phyloP scores from a whole-genome alignment of 2,113 vertebrate genomes.

The Cyprinodon variegatus region DNA sequence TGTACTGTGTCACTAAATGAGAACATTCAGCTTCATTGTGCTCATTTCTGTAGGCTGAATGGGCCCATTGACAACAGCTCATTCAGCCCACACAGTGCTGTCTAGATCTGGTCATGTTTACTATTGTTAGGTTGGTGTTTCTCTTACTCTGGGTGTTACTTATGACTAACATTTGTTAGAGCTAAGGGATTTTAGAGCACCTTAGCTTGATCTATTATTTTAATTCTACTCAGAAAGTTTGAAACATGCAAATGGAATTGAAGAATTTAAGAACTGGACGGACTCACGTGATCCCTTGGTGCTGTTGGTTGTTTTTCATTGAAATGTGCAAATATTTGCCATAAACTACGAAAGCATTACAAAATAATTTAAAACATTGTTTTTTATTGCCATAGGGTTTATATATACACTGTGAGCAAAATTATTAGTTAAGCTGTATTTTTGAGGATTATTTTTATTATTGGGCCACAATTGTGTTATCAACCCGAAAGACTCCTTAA shows the following conservation, averaged over 20 bases:
- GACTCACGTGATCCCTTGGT: too few relatives aligned
- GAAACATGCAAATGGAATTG: neutral
- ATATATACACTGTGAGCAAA: too few relatives aligned
- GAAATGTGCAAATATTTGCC: too few relatives aligned
- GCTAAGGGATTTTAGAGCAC: conserved; percentile 3
- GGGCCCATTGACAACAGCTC: conserved; percentile 26
- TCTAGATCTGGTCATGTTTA: conserved; percentile 31
- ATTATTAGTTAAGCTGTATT: too few relatives aligned
- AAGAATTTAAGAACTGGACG: conserved; percentile 19
- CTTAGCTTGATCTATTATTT: conserved; percentile 21
- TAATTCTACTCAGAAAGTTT: conserved; percentile 5
- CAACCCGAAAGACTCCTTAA: too few relatives aligned
- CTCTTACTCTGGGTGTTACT: neutral
- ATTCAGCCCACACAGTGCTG: conserved; percentile 44
- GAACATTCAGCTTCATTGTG: conserved; percentile 60
- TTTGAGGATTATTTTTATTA: too few relatives aligned
- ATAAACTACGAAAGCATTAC: too few relatives aligned
- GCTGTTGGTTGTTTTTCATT: too few relatives aligned
- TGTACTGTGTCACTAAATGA: conserved; percentile 67
- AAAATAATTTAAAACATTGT: too few relatives aligned
- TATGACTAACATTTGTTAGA: neutral
- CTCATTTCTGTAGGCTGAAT: conserved; percentile 44
- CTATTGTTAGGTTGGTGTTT: conserved; percentile 29
- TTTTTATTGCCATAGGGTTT: too few relatives aligned
- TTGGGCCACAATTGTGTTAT: too few relatives aligned